These are phyloP conservation scores for Ametastegia equiseti DNA, from an alignment of 2,888 invertebrate genomes.

Conservation along the genomic window DNA sequence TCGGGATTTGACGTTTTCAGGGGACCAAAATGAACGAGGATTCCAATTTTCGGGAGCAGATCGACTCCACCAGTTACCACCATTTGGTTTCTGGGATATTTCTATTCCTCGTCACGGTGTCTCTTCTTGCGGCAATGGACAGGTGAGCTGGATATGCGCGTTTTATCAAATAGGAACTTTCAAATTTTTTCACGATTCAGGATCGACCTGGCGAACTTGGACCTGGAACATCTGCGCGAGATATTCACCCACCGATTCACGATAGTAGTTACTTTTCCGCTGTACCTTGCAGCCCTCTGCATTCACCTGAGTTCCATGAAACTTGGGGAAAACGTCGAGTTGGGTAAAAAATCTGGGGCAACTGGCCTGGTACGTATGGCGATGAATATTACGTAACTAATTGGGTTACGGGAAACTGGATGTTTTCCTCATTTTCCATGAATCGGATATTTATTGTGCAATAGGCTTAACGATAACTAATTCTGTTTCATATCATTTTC, in stretches of 20 bases:
- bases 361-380: too few relatives aligned
- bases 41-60: neutral
- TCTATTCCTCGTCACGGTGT: constrained; percentile 66
- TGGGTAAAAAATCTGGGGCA: neutral
- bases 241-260: constrained; percentile 64
- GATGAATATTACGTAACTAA: too few relatives aligned
- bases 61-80: neutral
- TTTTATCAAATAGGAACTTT: neutral
- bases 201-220: constrained; percentile 68
- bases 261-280: constrained; percentile 65
- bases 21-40: neutral
- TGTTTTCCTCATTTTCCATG: too few relatives aligned
- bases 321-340: constrained; percentile 63
- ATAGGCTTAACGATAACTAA: too few relatives aligned
- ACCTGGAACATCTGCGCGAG: constrained; percentile 64
- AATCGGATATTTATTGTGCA: too few relatives aligned
- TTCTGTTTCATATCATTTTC: constrained; percentile 23
- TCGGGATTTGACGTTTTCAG: neutral
- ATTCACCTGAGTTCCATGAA: constrained; percentile 66
- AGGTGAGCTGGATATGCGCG: too few relatives aligned
- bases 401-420: too few relatives aligned
- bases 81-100: constrained; percentile 54
- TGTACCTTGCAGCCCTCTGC: constrained; percentile 68
- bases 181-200: constrained; percentile 57
- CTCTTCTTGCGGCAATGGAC: constrained; percentile 68